Conservation (phyloP, 1,140 invertebrate genomes). For the Uloborus diversus region DNA sequence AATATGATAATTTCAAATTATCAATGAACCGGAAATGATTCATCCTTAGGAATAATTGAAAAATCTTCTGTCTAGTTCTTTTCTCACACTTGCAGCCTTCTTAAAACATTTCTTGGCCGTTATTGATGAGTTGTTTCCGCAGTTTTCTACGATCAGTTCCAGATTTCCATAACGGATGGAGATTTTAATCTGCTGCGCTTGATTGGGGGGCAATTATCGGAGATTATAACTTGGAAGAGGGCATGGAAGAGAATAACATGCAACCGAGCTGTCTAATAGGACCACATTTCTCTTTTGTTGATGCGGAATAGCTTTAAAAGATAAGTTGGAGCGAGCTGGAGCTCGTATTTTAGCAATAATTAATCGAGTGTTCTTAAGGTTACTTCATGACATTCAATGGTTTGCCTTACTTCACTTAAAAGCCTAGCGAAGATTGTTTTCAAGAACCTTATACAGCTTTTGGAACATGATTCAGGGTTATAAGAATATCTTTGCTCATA, state of each 20-base stretch:
- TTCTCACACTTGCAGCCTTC: too few relatives aligned
- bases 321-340: background rate
- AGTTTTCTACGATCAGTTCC: slow-evolving; percentile 9
- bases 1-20: too few relatives aligned
- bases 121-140: slow-evolving; percentile 29
- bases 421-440: background rate
- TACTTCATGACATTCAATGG: background rate
- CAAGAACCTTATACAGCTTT: too few relatives aligned
- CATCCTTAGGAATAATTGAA: too few relatives aligned
- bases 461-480: too few relatives aligned
- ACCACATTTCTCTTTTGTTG: too few relatives aligned
- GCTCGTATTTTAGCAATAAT: too few relatives aligned
- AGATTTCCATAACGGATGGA: slow-evolving; percentile 50
- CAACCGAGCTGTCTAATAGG: slow-evolving; percentile 6
- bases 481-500: too few relatives aligned
- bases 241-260: background rate
- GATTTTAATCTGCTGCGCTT: slow-evolving; percentile 23
- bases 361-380: background rate
- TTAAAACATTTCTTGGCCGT: too few relatives aligned
- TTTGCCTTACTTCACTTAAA: background rate
- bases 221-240: slow-evolving; percentile 31
- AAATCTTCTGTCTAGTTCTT: too few relatives aligned
- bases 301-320: background rate
- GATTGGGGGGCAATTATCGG: slow-evolving; percentile 34
- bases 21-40: too few relatives aligned